Conservation (phyloP, 2,113 vertebrate genomes). For the Campylomormyrus tamandua region DNA sequence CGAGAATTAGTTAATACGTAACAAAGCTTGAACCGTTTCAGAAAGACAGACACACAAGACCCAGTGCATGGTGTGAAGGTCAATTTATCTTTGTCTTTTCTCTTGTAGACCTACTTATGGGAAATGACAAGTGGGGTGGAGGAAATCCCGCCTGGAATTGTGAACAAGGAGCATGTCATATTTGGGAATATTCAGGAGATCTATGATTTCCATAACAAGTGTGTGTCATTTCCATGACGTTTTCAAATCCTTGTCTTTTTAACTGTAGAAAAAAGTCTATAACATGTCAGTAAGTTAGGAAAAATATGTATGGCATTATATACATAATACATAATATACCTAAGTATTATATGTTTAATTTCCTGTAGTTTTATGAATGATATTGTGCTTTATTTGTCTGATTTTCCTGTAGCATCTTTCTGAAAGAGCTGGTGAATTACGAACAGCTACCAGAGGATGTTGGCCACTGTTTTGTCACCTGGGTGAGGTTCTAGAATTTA, state of each 20-base stretch:
- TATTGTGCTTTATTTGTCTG: constrained; percentile 18
- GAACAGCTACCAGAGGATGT: constrained; percentile 96
- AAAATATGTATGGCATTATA: not conserved
- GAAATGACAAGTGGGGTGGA: constrained; percentile 95
- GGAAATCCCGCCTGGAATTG: constrained; percentile 84
- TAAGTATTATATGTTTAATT: constrained; percentile 54
- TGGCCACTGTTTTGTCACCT: constrained; percentile 97
- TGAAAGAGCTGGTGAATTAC: constrained; percentile 96
- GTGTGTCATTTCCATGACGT: constrained; percentile 38
- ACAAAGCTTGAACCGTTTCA: not conserved
- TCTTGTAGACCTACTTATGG: constrained; percentile 88
- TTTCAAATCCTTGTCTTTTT: not conserved
- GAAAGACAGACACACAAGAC: not conserved
- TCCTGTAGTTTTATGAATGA: not conserved
- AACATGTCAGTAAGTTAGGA: not conserved
- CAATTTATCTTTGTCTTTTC: not conserved
- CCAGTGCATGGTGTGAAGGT: not conserved
- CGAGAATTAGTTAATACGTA: not conserved
- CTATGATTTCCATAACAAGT: constrained; percentile 97
- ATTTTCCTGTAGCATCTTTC: constrained; percentile 76
- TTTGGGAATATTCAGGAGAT: constrained; percentile 99
- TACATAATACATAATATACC: not conserved
- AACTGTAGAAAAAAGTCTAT: not conserved
- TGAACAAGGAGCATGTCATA: constrained; percentile 87
- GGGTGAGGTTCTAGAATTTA: constrained; percentile 63